phyloP scores from a whole-genome alignment of 2,113 vertebrate genomes.

The Hypanus sabinus region DNA sequence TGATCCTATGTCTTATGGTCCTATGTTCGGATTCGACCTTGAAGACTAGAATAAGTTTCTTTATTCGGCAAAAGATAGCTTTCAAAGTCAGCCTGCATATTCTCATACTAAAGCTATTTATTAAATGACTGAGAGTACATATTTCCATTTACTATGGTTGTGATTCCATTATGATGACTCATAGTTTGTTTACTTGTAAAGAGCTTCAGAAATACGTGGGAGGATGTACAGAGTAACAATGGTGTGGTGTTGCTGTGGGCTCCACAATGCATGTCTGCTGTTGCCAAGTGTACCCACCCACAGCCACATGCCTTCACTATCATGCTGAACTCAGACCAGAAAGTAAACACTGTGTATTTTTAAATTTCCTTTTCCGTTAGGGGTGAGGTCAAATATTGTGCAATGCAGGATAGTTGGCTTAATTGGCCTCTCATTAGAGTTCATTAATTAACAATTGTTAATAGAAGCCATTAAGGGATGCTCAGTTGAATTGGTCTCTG shows the following conservation, averaged over 20 bases:
- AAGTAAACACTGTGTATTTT: conserved; percentile 14
- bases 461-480: not conserved
- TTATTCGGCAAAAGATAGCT: not conserved
- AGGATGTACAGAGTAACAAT: conserved; percentile 32
- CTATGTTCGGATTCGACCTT: not conserved
- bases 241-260: not conserved
- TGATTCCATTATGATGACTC: not conserved
- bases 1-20: too few relatives aligned
- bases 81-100: not conserved
- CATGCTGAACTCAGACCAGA: not conserved
- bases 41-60: not conserved
- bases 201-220: not conserved
- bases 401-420: not conserved
- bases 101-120: not conserved
- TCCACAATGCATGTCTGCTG: not conserved
- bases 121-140: not conserved
- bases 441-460: not conserved
- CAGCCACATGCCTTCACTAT: conserved; percentile 12
- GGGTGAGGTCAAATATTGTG: not conserved
- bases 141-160: not conserved
- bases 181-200: conserved; percentile 16
- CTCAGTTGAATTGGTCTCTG: not conserved
- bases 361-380: conserved; percentile 7
- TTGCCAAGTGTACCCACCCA: conserved; percentile 20
- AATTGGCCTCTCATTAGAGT: not conserved